Base-by-base conservation (phyloP, 2,888 invertebrate genomes). In the Fissipunctia ypsillon region DNA sequence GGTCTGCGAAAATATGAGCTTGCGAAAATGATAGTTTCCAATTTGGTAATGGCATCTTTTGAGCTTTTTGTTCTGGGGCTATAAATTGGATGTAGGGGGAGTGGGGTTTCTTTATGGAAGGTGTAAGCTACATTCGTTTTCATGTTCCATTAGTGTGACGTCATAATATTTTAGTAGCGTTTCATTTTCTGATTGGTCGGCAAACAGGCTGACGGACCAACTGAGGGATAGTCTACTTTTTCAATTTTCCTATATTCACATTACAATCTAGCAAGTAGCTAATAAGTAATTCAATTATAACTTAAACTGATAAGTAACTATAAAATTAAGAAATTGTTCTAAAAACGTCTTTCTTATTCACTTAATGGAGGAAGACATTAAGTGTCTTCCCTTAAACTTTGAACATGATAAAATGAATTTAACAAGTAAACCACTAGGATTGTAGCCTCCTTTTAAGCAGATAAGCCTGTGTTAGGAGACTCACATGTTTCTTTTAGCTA, bases 11-110 rank as follows among this genome's bases (percentile, higher is more conserved):
- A 87, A 84, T 89, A 87, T 87, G 80, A 76, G 80, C 80, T 35
- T 38, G 69, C 57, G 56, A 78, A 75, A 85, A 85, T 84, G 75
- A 81, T 86, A 85, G 85, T 87, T 87, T 83, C 73, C 88, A 90
- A 91, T 91, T 88, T 84, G 52, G 81, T 90, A 90, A 91, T 91
- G 90, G 90, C 35, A 54, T 61, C 43, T 67, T 81, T 67, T 66
- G 56, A 50, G 67, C 52, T 68, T 72, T 67, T 72, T 48, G 48
- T 69, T 71, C 4, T 41, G n/a, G 35, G 12, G 12, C 3, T 31
- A 65, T 83, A 83, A 76, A 80, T 80, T 73, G 38, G 38, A 35
- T 28, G 31, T 31, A n/a, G 16, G 35, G 35, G 19, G 31, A n/a
- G n/a, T 19, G 0, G 14, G 45, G 16, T 83, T 60, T 45, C n/a